These are phyloP conservation scores for Biston betularia DNA, from an alignment of 2,888 invertebrate species.

Conservation along the genomic window DNA sequence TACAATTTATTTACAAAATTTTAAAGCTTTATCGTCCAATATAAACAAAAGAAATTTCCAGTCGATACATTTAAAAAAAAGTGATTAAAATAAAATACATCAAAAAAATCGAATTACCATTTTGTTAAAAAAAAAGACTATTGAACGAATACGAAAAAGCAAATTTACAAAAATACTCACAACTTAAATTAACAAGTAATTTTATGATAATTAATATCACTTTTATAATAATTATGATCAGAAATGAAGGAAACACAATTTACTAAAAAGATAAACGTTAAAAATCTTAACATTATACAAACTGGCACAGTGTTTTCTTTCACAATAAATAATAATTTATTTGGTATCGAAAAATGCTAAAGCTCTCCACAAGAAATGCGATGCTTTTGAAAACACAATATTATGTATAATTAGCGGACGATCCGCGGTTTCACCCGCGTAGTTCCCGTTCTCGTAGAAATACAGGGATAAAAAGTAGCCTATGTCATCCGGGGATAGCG, in stretches of 20 bases:
- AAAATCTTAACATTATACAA: conserved; percentile 46
- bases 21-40: conserved; percentile 36
- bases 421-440: too few relatives aligned
- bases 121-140: not conserved
- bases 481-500: too few relatives aligned
- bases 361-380: not conserved
- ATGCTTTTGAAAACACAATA: not conserved
- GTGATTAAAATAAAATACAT: too few relatives aligned
- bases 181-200: conserved; percentile 16
- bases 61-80: not conserved
- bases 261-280: conserved; percentile 23
- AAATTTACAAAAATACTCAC: conserved; percentile 22
- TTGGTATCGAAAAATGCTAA: conserved; percentile 73
- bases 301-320: conserved; percentile 70
- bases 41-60: not conserved
- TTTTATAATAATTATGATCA: conserved; percentile 23
- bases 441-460: too few relatives aligned
- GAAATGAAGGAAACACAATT: conserved; percentile 25
- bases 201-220: conserved; percentile 19
- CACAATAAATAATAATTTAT: conserved; percentile 75
- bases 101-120: not conserved
- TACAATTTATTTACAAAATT: conserved; percentile 40
- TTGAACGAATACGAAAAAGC: conserved; percentile 25
- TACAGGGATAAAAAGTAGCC: too few relatives aligned
- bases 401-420: too few relatives aligned